These are phyloP conservation scores for Spongilla lacustris DNA, from an alignment of 37 sponge, comb jelly and placozoan genomes.

Conservation along the genomic window DNA sequence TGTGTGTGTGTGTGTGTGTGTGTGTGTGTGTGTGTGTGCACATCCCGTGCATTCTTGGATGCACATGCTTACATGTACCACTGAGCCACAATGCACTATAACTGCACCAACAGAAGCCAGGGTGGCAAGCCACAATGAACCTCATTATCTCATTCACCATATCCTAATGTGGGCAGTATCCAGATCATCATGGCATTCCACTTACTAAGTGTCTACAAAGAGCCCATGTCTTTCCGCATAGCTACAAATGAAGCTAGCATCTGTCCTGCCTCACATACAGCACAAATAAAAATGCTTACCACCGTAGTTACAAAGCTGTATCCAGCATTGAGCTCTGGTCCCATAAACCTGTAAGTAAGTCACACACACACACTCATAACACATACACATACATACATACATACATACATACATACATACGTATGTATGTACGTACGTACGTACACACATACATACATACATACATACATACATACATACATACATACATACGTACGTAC, in stretches of 20 bases:
- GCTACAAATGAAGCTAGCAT: no score
- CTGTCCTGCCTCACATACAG: not conserved
- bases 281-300: conserved; percentile 44
- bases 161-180: no score
- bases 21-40: conserved; percentile 26
- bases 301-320: conserved; percentile 74
- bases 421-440: not conserved
- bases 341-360: conserved; percentile 37
- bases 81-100: no score
- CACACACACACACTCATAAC: not conserved
- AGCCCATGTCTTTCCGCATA: no score
- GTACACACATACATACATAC: not conserved
- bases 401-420: not conserved
- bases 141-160: no score
- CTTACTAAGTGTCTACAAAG: no score
- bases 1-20: not conserved
- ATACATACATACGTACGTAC: not conserved
- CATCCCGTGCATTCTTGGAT: not conserved
- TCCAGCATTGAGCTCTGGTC: conserved; percentile 82
- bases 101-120: no score
- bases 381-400: not conserved
- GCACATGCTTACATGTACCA: no score
- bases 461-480: not conserved
- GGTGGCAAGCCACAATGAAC: no score
- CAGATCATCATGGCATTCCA: no score